These are phyloP conservation scores for Poeciliopsis turrubarensis DNA, from an alignment of 2,113 vertebrate genomes.

Conservation along the genomic window DNA sequence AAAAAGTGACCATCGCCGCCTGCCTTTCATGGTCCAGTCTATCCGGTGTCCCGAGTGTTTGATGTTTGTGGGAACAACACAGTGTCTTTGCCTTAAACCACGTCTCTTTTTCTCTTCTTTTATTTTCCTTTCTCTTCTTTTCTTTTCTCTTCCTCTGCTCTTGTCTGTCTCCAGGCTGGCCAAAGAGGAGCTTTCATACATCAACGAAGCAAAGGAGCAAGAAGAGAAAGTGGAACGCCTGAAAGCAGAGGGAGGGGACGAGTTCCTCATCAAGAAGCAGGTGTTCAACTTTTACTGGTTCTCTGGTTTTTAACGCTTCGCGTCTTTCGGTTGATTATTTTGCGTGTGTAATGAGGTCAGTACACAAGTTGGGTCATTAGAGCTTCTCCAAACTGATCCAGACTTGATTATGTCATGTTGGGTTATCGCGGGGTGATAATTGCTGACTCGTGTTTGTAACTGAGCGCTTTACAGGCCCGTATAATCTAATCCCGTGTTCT, in stretches of 20 bases:
- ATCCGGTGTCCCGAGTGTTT: constrained; percentile 32
- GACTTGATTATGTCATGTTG: too few relatives aligned
- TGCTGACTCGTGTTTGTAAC: too few relatives aligned
- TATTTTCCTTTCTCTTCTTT: not conserved
- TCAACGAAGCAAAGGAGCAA: constrained; percentile 91
- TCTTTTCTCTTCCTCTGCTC: not conserved
- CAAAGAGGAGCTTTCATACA: constrained; percentile 92
- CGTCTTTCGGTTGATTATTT: too few relatives aligned
- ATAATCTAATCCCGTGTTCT: too few relatives aligned
- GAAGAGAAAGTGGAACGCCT: constrained; percentile 92
- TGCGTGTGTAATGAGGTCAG: too few relatives aligned
- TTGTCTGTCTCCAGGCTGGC: constrained; percentile 82
- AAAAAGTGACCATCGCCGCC: constrained; percentile 64
- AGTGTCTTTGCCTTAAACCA: constrained; percentile 16
- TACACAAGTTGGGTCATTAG: too few relatives aligned
- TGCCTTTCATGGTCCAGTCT: constrained; percentile 35
- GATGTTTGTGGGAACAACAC: constrained; percentile 43
- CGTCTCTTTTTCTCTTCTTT: not conserved
- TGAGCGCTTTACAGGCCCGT: too few relatives aligned
- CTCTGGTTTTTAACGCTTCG: too few relatives aligned
- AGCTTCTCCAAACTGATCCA: too few relatives aligned
- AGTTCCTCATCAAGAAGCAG: constrained; percentile 94
- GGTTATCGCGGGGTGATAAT: too few relatives aligned
- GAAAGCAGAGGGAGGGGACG: constrained; percentile 87
- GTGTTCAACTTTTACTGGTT: constrained; percentile 58